Percentiles rank a stretch among this genome's conserved stretches.
These are phyloP conservation scores for Styela plicata DNA, from an alignment of 23 tunicate genomes.

Conservation along the genomic window DNA sequence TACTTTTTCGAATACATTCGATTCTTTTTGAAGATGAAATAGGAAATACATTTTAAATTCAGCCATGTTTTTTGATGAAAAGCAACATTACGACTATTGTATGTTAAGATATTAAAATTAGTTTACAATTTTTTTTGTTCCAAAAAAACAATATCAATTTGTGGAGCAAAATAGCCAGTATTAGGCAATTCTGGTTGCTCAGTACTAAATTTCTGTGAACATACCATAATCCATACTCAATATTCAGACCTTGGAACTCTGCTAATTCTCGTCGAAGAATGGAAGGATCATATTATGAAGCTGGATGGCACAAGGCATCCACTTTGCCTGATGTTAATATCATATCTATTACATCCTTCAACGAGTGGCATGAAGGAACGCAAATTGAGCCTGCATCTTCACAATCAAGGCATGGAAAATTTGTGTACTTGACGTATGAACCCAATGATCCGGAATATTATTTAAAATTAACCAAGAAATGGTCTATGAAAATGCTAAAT, in stretches of 20 bases:
- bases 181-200: no score
- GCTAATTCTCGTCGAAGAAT: conserved; percentile 48
- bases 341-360: conserved; percentile 84
- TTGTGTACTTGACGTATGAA: conserved; percentile 43
- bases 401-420: conserved; percentile 21
- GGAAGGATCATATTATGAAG: conserved; percentile 52
- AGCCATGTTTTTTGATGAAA: no score
- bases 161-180: no score
- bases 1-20: no score
- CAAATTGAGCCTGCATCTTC: conserved; percentile 90
- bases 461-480: conserved; percentile 43
- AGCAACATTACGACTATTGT: no score
- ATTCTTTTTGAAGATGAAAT: no score
- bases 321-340: conserved; percentile 14
- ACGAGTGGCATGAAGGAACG: conserved; percentile 98
- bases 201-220: no score
- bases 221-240: no score
- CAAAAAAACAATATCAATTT: no score
- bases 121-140: no score
- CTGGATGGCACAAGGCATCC: conserved; percentile 45
- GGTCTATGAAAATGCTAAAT: conserved; percentile 16
- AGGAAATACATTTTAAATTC: no score
- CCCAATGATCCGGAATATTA: conserved; percentile 50
- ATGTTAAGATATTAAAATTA: no score
- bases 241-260: conserved; percentile 80